Evolutionary conservation across 2,888 invertebrate genomes (phyloP), one percentile per base, ranked within the genome.

Genomic region (Drosophila lutescens): DNA sequence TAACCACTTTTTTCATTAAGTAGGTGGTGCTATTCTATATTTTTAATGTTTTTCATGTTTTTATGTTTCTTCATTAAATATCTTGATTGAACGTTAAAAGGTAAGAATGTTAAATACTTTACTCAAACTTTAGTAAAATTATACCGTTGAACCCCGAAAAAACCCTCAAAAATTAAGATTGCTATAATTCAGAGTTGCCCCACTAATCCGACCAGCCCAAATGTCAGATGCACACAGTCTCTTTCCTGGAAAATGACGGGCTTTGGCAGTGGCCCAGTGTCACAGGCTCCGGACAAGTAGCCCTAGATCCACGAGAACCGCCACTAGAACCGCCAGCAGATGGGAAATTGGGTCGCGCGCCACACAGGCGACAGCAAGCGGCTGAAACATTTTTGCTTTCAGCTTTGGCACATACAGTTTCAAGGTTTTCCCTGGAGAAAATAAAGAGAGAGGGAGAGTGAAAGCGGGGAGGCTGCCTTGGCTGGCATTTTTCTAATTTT

Each of bases 401-500:
- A 63, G 62, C 62, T 63, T 63, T 63, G 65, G 65, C 69, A 72
- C 54, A 74, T 55, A 20, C 53, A 54, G 44, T 68, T 68, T 74
- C 76, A 74, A 74, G 74, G 74, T 61, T 74, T 62, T 36, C 76
- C 54, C 61, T n/a, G 15, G 76, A 74, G 69, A 68, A 41, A 56
- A 46, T 12, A 46, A 15, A n/a, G n/a, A 63, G 51, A 47, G 41
- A 17, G 4, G 20, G 43, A 17, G 61, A 38, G 44, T 12, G 43
- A 30, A 47, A 32, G 47, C 32, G 47, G 30, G 47, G n/a, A 5
- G 20, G 41, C 17, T 44, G 61, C 67, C 46, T 68, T 55, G 47
- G 69, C 57, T 51, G 60, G 61, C 76, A 61, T 67, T 75, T 75
- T 74, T 74, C 56, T 76, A 74, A 76, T 74, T 74, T 74, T 76